These are phyloP conservation scores for Parasteatoda lunata DNA, from an alignment of 2,888 invertebrate species.

Conservation along the genomic window DNA sequence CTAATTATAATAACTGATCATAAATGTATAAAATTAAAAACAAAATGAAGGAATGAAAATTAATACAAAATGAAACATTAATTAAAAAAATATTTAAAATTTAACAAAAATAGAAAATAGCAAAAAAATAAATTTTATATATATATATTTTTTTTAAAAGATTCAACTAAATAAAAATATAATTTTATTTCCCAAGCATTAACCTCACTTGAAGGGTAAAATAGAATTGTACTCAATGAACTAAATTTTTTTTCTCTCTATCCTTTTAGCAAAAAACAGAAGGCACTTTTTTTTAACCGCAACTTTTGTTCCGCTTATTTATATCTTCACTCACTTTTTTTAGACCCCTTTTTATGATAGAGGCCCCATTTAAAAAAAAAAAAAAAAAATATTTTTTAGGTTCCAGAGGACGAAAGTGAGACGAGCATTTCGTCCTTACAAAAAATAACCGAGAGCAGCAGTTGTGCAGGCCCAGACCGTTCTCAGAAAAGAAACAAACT, in stretches of 20 bases:
- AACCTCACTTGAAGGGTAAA: neutral
- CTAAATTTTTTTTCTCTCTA: constrained; percentile 22
- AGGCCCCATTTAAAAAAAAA: neutral
- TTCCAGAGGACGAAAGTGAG: constrained; percentile 50
- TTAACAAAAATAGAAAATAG: too few relatives aligned
- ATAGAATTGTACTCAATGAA: neutral
- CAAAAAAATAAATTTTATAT: too few relatives aligned
- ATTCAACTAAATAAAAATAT: neutral
- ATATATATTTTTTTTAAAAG: too few relatives aligned
- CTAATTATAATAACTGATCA: too few relatives aligned
- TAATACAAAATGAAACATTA: too few relatives aligned
- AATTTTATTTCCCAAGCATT: neutral
- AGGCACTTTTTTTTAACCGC: constrained; percentile 8
- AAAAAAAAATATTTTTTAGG: constrained; percentile 33
- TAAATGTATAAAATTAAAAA: too few relatives aligned
- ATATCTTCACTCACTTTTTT: constrained; percentile 9
- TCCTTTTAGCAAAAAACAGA: too few relatives aligned
- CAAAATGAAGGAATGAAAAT: too few relatives aligned
- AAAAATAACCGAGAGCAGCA: constrained; percentile 40
- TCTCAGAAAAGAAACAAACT: constrained; percentile 42
- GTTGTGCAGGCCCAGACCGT: constrained; percentile 31
- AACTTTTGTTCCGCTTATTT: neutral
- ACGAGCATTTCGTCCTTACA: constrained; percentile 46
- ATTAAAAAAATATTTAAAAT: too few relatives aligned
- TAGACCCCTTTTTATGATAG: neutral